These are phyloP conservation scores for Elaphurus davidianus DNA, from an alignment of 2,113 vertebrate species.

Conservation along the genomic window DNA sequence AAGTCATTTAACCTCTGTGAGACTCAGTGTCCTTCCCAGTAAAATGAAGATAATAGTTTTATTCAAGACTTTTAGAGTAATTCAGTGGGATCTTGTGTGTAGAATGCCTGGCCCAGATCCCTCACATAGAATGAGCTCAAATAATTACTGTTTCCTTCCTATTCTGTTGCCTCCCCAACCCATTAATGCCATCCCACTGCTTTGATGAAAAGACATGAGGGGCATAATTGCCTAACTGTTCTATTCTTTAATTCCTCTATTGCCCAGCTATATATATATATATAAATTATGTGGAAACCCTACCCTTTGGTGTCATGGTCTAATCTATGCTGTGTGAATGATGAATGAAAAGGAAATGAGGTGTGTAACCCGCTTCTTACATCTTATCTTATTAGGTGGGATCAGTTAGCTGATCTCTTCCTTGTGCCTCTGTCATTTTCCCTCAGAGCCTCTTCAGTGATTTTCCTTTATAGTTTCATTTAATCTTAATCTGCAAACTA, in stretches of 20 bases:
- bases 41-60: not conserved
- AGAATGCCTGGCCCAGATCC: not conserved
- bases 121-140: not conserved
- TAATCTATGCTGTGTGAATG: not conserved
- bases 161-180: not conserved
- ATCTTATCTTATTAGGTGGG: not conserved
- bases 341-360: not conserved
- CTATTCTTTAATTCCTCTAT: not conserved
- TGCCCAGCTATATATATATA: not conserved
- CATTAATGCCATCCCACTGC: not conserved
- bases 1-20: not conserved
- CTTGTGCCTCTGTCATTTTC: not conserved
- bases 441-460: not conserved
- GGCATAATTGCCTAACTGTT: not conserved
- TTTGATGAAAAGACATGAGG: not conserved
- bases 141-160: not conserved
- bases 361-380: not conserved
- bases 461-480: constrained; percentile 37
- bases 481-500: not conserved
- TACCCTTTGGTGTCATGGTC: not conserved
- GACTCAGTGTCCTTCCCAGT: not conserved
- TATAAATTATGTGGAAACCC: not conserved
- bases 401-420: not conserved
- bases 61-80: not conserved
- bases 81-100: not conserved